Conservation (phyloP, 2,888 invertebrate species). For the Troglohyphantes excavatus region DNA sequence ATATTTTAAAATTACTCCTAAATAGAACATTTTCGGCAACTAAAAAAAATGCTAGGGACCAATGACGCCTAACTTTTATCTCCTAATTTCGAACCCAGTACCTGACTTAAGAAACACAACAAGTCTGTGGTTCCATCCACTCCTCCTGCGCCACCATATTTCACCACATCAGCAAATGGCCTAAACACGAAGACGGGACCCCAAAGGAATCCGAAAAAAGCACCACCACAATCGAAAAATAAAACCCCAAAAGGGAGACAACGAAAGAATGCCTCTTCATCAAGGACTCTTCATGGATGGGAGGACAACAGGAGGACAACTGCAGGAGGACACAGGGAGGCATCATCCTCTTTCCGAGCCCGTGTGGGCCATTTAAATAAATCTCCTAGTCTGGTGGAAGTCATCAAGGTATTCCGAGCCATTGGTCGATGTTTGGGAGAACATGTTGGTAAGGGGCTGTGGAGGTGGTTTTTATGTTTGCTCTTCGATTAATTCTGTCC, state of each 20-base stretch:
- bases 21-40: too few species aligned
- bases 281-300: conserved; percentile 34
- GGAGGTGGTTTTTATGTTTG: conserved; percentile 58
- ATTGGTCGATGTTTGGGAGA: conserved; percentile 32
- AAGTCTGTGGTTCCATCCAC: too few species aligned
- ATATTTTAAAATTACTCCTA: too few species aligned
- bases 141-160: conserved; percentile 22
- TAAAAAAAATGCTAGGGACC: too few species aligned
- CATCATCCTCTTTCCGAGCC: conserved; percentile 10
- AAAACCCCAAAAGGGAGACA: background rate
- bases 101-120: too few species aligned
- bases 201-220: conserved; percentile 26
- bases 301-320: background rate
- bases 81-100: too few species aligned
- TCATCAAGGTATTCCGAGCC: conserved; percentile 76
- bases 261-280: conserved; percentile 49
- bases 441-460: conserved; percentile 2
- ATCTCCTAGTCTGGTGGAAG: conserved; percentile 36
- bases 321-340: conserved; percentile 13
- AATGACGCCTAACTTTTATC: too few species aligned
- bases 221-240: background rate
- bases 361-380: conserved; percentile 69
- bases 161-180: conserved; percentile 70
- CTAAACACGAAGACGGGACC: conserved; percentile 33
- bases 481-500: conserved; percentile 70